Conservation (phyloP, 2,888 invertebrate genomes). For the Ormyrus thymus region DNA sequence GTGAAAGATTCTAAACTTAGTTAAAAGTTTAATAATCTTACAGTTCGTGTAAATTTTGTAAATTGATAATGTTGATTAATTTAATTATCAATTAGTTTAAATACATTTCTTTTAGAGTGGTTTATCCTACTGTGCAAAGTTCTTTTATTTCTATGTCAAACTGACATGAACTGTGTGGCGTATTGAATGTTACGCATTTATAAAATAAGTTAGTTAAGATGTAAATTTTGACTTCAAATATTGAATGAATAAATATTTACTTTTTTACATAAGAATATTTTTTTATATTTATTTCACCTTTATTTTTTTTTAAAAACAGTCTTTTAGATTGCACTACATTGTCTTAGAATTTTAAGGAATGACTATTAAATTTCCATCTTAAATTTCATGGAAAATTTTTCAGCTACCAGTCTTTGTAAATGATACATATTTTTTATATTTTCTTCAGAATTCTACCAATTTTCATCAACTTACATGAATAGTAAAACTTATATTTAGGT, state of each 20-base stretch:
- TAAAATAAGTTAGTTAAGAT: constrained; percentile 58
- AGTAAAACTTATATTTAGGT: no score
- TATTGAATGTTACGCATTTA: constrained; percentile 56
- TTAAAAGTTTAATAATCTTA: constrained; percentile 2
- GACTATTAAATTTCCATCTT: constrained; percentile 13
- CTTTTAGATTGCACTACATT: constrained; percentile 31
- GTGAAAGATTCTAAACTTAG: not conserved
- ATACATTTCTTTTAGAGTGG: constrained; percentile 36
- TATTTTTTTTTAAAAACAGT: constrained; percentile 44
- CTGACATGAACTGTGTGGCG: constrained; percentile 21
- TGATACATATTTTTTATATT: constrained; percentile 5
- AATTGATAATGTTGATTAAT: not conserved
- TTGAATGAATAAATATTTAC: constrained; percentile 64
- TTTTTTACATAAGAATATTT: constrained; percentile 60
- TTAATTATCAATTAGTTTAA: constrained; percentile 21
- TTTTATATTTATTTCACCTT: constrained; percentile 36
- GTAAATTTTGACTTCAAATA: constrained; percentile 51
- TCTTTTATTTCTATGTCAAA: constrained; percentile 23
- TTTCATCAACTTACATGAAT: no score
- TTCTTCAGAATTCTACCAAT: not conserved
- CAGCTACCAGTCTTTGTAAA: not conserved
- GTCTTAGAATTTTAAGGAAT: not conserved
- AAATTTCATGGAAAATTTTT: not conserved
- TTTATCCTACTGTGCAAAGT: constrained; percentile 25
- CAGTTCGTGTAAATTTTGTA: constrained; percentile 8